Conservation (phyloP, 2,888 invertebrate species). For the Cephus pulcher region DNA sequence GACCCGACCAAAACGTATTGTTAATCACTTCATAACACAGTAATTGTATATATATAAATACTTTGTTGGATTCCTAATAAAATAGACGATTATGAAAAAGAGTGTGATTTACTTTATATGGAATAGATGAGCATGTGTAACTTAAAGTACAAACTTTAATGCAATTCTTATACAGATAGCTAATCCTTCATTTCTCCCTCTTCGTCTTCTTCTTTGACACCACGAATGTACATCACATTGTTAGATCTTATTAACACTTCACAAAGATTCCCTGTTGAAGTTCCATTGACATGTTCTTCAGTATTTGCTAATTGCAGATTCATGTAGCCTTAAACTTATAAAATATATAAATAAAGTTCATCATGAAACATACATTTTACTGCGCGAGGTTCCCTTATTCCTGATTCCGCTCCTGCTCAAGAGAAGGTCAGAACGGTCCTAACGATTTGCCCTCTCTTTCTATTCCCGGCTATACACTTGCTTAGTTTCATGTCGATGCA, state of each 20-base stretch:
- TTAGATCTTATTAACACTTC: constrained; percentile 98
- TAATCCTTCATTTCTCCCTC: constrained; percentile 96
- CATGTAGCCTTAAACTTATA: constrained; percentile 85
- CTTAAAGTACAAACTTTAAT: background rate
- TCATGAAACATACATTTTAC: too few species aligned
- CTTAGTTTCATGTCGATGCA: too few species aligned
- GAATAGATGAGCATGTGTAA: background rate
- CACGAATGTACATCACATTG: constrained; percentile 94
- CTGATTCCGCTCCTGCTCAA: too few species aligned
- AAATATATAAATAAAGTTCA: too few species aligned
- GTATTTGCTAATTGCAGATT: constrained; percentile 98
- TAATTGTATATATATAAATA: background rate
- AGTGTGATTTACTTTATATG: background rate
- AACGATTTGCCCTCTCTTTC: too few species aligned
- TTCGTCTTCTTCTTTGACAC: constrained; percentile 96
- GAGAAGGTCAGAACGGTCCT: too few species aligned
- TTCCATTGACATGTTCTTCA: constrained; percentile 96
- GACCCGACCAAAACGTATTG: constrained; percentile 91
- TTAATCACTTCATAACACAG: constrained; percentile 67
- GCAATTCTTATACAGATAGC: constrained; percentile 12
- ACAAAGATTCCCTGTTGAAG: constrained; percentile 91
- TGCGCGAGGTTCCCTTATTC: too few species aligned
- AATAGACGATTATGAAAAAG: background rate
- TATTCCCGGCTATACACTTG: too few species aligned
- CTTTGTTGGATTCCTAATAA: background rate